phyloP scores from a whole-genome alignment of 2,888 invertebrate species.

The Loripinus fragilis region DNA sequence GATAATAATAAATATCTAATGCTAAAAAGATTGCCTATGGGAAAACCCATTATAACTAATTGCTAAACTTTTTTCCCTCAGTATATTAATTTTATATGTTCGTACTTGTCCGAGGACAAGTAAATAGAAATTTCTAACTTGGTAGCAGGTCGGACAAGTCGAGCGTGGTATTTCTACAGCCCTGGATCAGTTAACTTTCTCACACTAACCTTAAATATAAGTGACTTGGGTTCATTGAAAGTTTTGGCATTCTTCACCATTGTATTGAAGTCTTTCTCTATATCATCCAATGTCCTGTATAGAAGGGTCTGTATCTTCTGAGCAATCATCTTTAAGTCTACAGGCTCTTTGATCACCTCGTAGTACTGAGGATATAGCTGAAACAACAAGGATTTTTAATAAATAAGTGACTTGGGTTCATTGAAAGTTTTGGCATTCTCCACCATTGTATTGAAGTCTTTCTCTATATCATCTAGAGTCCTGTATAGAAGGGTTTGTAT shows the following conservation, averaged over 20 bases:
- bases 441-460: constrained; percentile 94
- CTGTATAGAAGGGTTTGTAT: constrained; percentile 93
- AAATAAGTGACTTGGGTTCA: constrained; percentile 98
- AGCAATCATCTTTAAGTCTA: constrained; percentile 97
- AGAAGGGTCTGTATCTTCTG: constrained; percentile 93
- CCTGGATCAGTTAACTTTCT: no score
- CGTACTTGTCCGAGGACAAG: no score
- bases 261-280: constrained; percentile 94
- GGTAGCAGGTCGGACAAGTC: no score
- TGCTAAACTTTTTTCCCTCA: no score
- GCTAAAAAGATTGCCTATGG: no score
- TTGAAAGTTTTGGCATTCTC: constrained; percentile 98
- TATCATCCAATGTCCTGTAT: constrained; percentile 90
- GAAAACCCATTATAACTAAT: no score
- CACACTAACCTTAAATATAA: constrained; percentile 92
- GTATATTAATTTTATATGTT: no score
- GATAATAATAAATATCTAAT: no score
- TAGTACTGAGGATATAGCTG: constrained; percentile 97
- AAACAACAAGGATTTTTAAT: constrained; percentile 41
- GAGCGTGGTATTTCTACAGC: no score
- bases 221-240: constrained; percentile 98
- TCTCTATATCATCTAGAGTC: constrained; percentile 92
- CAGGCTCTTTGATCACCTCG: constrained; percentile 95
- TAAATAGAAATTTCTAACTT: no score
- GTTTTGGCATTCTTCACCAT: constrained; percentile 98